Percentiles rank a stretch among this genome's conserved stretches.
Evolutionary conservation across 2,888 invertebrate species (phyloP).

Genomic region (Pemphredon lugubris): DNA sequence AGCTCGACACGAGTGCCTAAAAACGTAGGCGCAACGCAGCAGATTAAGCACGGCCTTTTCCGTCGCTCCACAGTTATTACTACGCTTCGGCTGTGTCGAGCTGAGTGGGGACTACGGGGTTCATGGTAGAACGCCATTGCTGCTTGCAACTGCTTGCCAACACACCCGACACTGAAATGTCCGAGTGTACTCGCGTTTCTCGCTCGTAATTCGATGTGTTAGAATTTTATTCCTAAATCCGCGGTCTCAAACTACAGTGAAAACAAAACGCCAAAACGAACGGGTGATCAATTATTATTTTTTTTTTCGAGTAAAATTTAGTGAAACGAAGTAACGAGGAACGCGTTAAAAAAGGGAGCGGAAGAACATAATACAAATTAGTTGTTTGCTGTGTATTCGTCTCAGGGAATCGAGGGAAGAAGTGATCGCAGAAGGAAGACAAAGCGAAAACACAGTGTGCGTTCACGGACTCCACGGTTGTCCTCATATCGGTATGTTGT

Average conservation of each 20-base stretch:
- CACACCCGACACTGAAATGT: slow-evolving; percentile 28
- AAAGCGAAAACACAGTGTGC: slow-evolving; percentile 28
- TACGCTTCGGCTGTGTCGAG: slow-evolving; percentile 21
- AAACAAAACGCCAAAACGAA: too few relatives aligned
- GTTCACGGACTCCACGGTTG: slow-evolving; percentile 22
- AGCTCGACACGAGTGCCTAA: slow-evolving; percentile 3
- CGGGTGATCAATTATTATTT: too few relatives aligned
- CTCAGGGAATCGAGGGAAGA: neutral
- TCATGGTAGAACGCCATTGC: slow-evolving; percentile 40
- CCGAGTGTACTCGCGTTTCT: slow-evolving; percentile 24
- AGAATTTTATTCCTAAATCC: neutral
- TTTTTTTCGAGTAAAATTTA: too few relatives aligned
- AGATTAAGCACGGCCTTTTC: slow-evolving; percentile 54
- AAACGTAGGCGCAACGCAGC: slow-evolving; percentile 14
- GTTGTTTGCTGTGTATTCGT: neutral
- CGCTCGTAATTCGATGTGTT: slow-evolving; percentile 11
- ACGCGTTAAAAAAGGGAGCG: neutral
- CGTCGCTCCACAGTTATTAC: slow-evolving; percentile 38
- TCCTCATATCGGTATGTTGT: slow-evolving; percentile 42
- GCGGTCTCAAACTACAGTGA: too few relatives aligned
- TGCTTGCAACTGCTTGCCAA: slow-evolving; percentile 24
- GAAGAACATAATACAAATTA: neutral
- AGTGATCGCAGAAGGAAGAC: slow-evolving; percentile 9
- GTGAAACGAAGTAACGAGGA: neutral
- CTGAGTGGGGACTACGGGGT: slow-evolving; percentile 20